Conservation (phyloP, 2,113 vertebrate genomes). For the Elaphurus davidianus region DNA sequence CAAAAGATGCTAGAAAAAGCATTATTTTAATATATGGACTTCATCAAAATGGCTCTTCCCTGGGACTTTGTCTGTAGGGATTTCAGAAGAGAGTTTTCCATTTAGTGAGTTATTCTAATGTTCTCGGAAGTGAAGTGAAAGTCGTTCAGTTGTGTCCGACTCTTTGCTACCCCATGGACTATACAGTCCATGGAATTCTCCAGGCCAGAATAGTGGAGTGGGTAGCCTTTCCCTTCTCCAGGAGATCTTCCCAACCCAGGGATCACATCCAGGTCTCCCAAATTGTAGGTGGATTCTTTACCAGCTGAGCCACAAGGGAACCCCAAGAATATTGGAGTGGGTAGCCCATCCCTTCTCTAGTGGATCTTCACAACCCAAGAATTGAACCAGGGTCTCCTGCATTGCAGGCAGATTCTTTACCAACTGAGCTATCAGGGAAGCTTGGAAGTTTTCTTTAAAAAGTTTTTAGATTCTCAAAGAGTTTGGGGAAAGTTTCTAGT, state of each 20-base stretch:
- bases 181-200: neutral
- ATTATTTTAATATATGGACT: neutral
- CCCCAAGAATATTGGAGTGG: neutral
- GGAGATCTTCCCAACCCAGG: neutral
- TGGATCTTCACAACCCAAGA: neutral
- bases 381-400: neutral
- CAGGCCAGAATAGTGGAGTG: neutral
- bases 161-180: neutral
- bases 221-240: neutral
- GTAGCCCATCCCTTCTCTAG: neutral
- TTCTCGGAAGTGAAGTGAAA: neutral
- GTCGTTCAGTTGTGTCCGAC: neutral
- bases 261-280: neutral
- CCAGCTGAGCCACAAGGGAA: neutral
- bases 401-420: neutral
- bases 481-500: neutral
- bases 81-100: neutral
- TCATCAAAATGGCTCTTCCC: neutral
- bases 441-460: neutral
- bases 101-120: neutral
- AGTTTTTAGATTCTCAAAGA: neutral
- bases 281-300: neutral
- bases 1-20: neutral
- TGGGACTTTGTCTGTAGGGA: neutral
- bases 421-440: neutral